phyloP scores from a whole-genome alignment of 1,140 invertebrate genomes.

The Harpegnathos saltator region DNA sequence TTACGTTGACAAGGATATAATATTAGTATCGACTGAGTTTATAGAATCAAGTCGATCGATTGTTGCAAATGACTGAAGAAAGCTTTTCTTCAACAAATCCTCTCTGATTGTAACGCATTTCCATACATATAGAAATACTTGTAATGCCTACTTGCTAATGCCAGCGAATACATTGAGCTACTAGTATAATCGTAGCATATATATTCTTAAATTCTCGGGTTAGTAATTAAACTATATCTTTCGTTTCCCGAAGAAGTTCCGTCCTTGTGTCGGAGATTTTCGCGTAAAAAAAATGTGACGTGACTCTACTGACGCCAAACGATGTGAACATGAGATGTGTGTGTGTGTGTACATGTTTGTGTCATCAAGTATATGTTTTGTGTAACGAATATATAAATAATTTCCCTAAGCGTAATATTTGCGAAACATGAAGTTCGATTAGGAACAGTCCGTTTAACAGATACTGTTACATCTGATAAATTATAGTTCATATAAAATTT shows the following conservation, averaged over 20 bases:
- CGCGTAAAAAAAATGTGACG: slow-evolving; percentile 65
- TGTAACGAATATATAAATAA: slow-evolving; percentile 71
- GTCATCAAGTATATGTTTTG: slow-evolving; percentile 8
- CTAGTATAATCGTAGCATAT: slow-evolving; percentile 74
- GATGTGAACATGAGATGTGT: slow-evolving; percentile 64
- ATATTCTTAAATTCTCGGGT: slow-evolving; percentile 64
- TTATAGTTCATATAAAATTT: slow-evolving; percentile 71
- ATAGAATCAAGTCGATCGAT: slow-evolving; percentile 27
- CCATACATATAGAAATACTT: slow-evolving; percentile 69
- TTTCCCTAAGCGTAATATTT: slow-evolving; percentile 73
- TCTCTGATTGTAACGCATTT: slow-evolving; percentile 66
- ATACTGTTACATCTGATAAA: slow-evolving; percentile 80
- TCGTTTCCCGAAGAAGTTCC: slow-evolving; percentile 64
- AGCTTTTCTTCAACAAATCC: slow-evolving; percentile 29
- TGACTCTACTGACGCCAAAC: background rate
- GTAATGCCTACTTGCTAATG: slow-evolving; percentile 67
- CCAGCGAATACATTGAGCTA: slow-evolving; percentile 75
- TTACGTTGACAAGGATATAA: no score
- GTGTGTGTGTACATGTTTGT: background rate
- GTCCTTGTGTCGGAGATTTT: slow-evolving; percentile 59
- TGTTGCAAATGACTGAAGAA: slow-evolving; percentile 32
- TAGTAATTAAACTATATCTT: slow-evolving; percentile 74
- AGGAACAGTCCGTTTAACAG: slow-evolving; percentile 79
- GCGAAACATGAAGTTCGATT: slow-evolving; percentile 74
- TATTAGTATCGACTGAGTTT: slow-evolving; percentile 30